Base-by-base conservation (phyloP, 2,888 invertebrate species). In the Chesias legatella region DNA sequence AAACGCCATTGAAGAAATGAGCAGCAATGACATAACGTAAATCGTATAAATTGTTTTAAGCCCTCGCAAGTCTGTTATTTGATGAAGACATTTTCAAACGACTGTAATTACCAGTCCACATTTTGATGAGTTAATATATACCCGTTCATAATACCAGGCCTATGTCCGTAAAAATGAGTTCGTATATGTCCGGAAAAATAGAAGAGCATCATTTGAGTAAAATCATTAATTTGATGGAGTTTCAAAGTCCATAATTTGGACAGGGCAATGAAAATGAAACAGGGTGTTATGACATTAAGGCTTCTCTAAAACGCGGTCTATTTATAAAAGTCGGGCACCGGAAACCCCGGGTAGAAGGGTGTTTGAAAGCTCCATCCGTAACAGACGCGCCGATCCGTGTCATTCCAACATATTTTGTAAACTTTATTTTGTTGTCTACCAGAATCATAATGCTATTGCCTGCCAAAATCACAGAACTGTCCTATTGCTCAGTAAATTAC, bases 271-370 rank as follows among this genome's bases (percentile, higher is more conserved):
- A 43, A 48, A 44, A 48, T 44, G 35, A 28, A 39, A 30, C 40
- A 42, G 44, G 33, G 36, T 44, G 37, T 40, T 46, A 47, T 41
- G 48, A 45, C 40, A 44, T 44, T 47, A 44, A 24, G 47, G 33
- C 10, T 22, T 34, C 36, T 33, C 34, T 33, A 41, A 41, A 47
- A 37, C 38, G 34, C 39, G 32, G 39, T 34, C 24, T 39, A 32
- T 38, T 43, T 43, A 39, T 38, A 39, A 20, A n/a, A 43, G 30
- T 35, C 20, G 23, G 33, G 11, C n/a, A 33, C 39, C 34, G 39
- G 34, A 44, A 44, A 39, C 32, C 13, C 28, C 24, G 31, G 25
- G 28, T 40, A 28, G 27, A 34, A 28, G 35, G 35, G 28, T 34
- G 34, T 23, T 35, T 44, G 20, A 39, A 24, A 20, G 27, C 10